A percentile compares a stretch with the other conserved stretches of the same genome.
These are phyloP conservation scores for Callionymus lyra DNA, from an alignment of 2,113 vertebrate genomes.

Conservation along the genomic window DNA sequence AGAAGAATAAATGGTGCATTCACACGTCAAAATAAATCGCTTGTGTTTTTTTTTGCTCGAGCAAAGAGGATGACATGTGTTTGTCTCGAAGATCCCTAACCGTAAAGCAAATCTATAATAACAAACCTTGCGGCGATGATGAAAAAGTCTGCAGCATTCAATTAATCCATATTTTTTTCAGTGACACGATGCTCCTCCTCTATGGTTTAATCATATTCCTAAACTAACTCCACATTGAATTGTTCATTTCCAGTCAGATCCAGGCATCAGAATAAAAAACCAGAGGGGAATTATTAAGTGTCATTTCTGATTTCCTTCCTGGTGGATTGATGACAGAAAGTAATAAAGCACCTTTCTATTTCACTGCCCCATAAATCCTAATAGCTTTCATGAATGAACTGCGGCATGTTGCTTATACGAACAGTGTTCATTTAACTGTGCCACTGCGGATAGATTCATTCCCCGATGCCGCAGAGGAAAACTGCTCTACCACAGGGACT, in stretches of 20 bases:
- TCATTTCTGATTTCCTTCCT: constrained; percentile 35
- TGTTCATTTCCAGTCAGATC: constrained; percentile 3
- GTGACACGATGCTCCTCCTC: no score
- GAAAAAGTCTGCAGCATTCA: no score
- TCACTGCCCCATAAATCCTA: constrained; percentile 63
- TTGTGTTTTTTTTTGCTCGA: no score
- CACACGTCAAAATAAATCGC: no score
- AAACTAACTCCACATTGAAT: no score
- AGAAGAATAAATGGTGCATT: no score
- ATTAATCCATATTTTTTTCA: no score
- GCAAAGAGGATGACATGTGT: no score
- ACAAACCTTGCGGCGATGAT: no score
- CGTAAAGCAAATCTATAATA: no score
- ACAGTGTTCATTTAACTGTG: constrained; percentile 43
- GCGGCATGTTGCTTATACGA: constrained; percentile 30
- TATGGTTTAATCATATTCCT: no score
- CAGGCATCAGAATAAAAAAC: constrained; percentile 25
- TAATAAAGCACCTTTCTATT: constrained; percentile 56
- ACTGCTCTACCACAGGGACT: constrained; percentile 30
- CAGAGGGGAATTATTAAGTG: constrained; percentile 35
- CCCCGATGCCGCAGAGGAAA: constrained; percentile 28
- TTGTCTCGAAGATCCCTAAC: no score
- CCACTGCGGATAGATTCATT: constrained; percentile 49
- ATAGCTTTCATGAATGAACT: constrained; percentile 60
- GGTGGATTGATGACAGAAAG: constrained; percentile 38